Evolutionary conservation across 1,140 invertebrate species (phyloP).

Genomic region (Radopholus similis): DNA sequence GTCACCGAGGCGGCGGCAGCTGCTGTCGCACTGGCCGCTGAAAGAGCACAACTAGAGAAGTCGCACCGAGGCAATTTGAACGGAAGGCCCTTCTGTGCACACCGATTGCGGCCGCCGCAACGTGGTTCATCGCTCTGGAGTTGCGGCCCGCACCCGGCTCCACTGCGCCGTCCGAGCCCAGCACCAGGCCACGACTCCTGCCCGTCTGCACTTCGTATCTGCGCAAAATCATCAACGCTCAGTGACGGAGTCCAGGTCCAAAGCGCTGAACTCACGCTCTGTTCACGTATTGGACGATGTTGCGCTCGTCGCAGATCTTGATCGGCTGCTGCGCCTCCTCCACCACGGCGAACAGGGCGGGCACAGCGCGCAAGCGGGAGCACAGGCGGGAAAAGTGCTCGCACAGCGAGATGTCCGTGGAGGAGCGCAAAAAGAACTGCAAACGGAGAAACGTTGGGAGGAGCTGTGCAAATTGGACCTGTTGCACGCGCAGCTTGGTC

Average conservation of each 20-base stretch:
- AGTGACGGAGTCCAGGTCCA: no score
- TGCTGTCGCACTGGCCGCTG: conserved; percentile 1
- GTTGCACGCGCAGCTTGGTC: conserved; percentile 3
- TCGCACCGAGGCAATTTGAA: no score
- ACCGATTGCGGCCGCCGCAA: conserved; percentile 14
- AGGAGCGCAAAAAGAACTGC: conserved; percentile 38
- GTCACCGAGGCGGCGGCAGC: conserved; percentile 1
- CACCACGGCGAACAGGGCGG: conserved; percentile 56
- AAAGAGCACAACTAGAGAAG: no score
- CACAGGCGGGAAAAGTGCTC: conserved; percentile 51
- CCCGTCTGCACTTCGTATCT: conserved; percentile 57
- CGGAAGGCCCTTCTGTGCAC: no score
- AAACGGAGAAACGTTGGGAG: conserved; percentile 2
- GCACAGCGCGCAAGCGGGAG: conserved; percentile 52
- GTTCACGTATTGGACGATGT: conserved; percentile 35
- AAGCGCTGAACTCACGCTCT: no score
- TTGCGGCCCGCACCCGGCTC: conserved; percentile 5
- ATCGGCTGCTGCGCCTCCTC: conserved; percentile 60
- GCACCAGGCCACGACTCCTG: conserved; percentile 41
- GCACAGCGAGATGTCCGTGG: conserved; percentile 46
- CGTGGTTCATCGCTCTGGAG: neutral
- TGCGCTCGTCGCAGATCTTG: conserved; percentile 58
- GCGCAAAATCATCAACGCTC: no score
- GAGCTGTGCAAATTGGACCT: neutral
- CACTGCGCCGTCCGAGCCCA: conserved; percentile 40